These are phyloP conservation scores for Drosophila tani DNA, from an alignment of 1,140 invertebrate genomes.

Conservation along the genomic window DNA sequence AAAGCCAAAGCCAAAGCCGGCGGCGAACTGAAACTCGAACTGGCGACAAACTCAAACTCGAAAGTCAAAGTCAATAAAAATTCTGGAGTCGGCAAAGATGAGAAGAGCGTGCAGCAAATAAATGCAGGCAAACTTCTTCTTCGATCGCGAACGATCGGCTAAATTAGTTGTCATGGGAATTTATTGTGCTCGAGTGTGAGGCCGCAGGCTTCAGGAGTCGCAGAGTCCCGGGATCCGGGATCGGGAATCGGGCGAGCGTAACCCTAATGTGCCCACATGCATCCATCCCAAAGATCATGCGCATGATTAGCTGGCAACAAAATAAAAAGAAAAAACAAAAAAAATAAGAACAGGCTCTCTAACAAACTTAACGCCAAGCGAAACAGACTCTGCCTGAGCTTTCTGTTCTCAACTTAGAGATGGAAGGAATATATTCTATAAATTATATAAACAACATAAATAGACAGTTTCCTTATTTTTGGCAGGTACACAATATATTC, in stretches of 20 bases:
- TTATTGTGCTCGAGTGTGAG: constrained; percentile 76
- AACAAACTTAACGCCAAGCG: background rate
- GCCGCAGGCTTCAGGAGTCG: constrained; percentile 16
- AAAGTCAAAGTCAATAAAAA: constrained; percentile 76
- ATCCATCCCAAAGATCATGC: constrained; percentile 65
- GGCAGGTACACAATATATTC: no score
- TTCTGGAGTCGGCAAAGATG: constrained; percentile 61
- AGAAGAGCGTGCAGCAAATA: constrained; percentile 40
- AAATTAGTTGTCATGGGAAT: constrained; percentile 83
- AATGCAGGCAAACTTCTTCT: constrained; percentile 55
- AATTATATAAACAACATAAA: background rate
- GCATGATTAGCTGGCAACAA: constrained; percentile 67
- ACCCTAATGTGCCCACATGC: constrained; percentile 56
- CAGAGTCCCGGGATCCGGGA: background rate
- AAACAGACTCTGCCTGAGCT: constrained; percentile 7
- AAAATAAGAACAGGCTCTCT: background rate
- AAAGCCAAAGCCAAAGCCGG: background rate
- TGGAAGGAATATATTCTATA: background rate
- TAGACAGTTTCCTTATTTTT: no score
- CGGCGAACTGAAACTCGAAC: constrained; percentile 36
- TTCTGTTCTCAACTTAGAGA: constrained; percentile 32
- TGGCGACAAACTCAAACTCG: constrained; percentile 34
- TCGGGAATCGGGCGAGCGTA: constrained; percentile 24
- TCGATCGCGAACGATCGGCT: constrained; percentile 58
- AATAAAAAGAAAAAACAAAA: background rate